Conservation (phyloP, 92 coral and sea anemone genomes). For the Epizoanthus ramosus region DNA sequence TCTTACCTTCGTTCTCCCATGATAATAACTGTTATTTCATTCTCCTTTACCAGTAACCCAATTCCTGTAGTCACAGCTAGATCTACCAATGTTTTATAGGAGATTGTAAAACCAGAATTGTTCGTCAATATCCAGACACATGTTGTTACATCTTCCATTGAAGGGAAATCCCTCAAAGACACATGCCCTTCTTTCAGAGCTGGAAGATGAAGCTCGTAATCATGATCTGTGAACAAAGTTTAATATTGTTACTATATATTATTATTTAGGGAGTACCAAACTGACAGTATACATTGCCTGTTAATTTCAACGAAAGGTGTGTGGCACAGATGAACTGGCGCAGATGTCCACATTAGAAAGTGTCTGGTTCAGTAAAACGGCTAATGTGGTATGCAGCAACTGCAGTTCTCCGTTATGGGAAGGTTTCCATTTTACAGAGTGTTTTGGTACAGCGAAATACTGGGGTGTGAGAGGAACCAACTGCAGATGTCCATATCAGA, state of each 20-base stretch:
- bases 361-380: too few relatives aligned
- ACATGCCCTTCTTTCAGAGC: background rate
- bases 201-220: constrained; percentile 10
- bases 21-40: background rate
- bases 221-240: background rate
- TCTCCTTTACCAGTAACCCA: background rate
- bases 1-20: constrained; percentile 10
- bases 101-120: background rate
- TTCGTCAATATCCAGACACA: constrained; percentile 6
- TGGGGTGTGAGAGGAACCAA: too few relatives aligned
- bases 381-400: too few relatives aligned
- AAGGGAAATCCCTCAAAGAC: background rate
- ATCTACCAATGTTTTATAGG: background rate
- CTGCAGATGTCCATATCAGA: too few relatives aligned
- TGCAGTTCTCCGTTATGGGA: too few relatives aligned
- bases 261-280: background rate
- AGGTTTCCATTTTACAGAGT: too few relatives aligned
- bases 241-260: background rate
- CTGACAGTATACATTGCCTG: background rate
- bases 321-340: too few relatives aligned
- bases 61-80: background rate
- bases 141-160: background rate
- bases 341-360: too few relatives aligned
- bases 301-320: too few relatives aligned
- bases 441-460: too few relatives aligned